Base-by-base conservation (phyloP, 2,888 invertebrate species). In the Microctonus hyperodae region DNA sequence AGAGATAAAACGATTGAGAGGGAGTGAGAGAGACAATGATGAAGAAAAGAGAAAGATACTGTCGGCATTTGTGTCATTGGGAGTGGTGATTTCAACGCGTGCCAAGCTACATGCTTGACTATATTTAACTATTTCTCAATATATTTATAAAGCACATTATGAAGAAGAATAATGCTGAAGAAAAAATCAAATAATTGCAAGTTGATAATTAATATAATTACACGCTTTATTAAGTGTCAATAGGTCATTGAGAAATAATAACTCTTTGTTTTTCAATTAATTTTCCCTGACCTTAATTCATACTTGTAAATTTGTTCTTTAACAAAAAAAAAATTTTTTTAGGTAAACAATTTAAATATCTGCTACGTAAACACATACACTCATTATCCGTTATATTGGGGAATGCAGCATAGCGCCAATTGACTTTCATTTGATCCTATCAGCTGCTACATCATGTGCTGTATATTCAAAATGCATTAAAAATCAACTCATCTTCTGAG, bases 361-460 rank as follows among this genome's bases (percentile, higher is more conserved):
- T n/a, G 37, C 13, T 55, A 37, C 16, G 56, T 28, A 28, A 63
- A 69, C 72, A n/a, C n/a, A n/a, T 5, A 44, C 51, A 51, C 5
- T 9, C 23, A 25, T 51, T n/a, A 22, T 70, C 79, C 78, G 79
- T 80, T 80, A 79, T 77, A 75, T 73, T 68, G 68, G 75, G 75
- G 79, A 80, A 79, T 75, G 74, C 73, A 73, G 71, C 68, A 68
- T 33, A 13, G 58, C 48, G 57, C 16, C 44, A 16, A 31, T 55
- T 57, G 37, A 55, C 28, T 55, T 33, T 62, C 44, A 72, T 74
- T 70, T 65, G 65, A 59, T 37, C 60, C 70, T 44, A 69, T 68
- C 35, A 50, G 69, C 69, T 59, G 51, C 64, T 61, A 64, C 65
- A 51, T 60, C 57, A 25, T 5, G 16, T 20, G 44, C 7, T 44